Base-by-base conservation (phyloP, 2,797 vertebrate species). In the Delichon dasypus region DNA sequence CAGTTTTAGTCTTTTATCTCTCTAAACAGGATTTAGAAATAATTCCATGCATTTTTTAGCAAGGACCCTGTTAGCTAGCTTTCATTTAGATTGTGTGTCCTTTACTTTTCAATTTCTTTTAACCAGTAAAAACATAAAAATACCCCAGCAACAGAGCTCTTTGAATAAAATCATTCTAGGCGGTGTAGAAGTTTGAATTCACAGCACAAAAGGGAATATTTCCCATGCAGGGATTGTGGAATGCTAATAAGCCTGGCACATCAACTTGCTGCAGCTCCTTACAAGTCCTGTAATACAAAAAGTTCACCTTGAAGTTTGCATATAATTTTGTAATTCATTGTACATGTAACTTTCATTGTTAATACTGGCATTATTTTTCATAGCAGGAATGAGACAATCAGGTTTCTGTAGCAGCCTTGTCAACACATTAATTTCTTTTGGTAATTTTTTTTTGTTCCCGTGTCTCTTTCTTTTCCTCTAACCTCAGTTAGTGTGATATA, bases 251-350 rank as follows among this genome's bases (percentile, higher is more conserved):
- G 51, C 36, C 65, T 65, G 36, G 64, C 21, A 48, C 10, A 38
- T 84, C 81, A 88, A 32, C 85, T 94, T 85, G 47, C 44, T 73
- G 72, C 61, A 94, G 79, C 50, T 93, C 67, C 53, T 91, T 94
- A 53, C 12, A 82, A 81, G 67, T 74, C 55, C n/a, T 92, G 7
- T 72, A 84, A 92, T 94, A 94, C 88, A 77, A 38, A 73, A 97
- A 94, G 88, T 96, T 97, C 96, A 96, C 96, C 95, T 96, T 97
- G 92, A 96, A 91, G 36, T 92, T 93, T 87, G 27, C 29, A 60
- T 81, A 68, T 76, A 48, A 93, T 93, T 96, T 93, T 95, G n/a
- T 44, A 32, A 62, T 85, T 88, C 74, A 77, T 13, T 85, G 57
- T 94, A 66, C 14, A 6, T 45, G 44, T 42, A 51, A 44, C 44